Evolutionary conservation across 2,888 invertebrate genomes (phyloP).

Genomic region (Bibio marci): DNA sequence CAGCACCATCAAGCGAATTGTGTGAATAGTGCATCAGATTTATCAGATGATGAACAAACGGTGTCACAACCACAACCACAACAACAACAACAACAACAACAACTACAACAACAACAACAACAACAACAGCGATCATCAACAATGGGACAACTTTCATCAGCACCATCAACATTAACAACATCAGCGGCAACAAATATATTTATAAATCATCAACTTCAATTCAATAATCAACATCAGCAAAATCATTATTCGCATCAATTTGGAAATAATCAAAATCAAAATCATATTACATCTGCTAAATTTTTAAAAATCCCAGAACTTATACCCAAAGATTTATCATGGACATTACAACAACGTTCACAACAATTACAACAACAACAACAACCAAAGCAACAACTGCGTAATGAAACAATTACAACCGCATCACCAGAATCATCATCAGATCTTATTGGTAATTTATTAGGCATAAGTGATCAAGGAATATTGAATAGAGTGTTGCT

Average conservation of each 20-base stretch:
- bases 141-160: too few species aligned
- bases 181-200: too few species aligned
- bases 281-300: not conserved
- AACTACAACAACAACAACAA: not conserved
- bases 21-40: constrained; percentile 24
- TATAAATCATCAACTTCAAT: too few species aligned
- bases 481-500: constrained; percentile 70
- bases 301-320: constrained; percentile 6
- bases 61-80: constrained; percentile 13
- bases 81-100: not conserved
- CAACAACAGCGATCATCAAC: not conserved
- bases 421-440: constrained; percentile 35
- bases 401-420: constrained; percentile 14
- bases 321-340: constrained; percentile 5
- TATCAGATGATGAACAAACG: constrained; percentile 27
- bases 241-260: too few species aligned
- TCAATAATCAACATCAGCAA: too few species aligned
- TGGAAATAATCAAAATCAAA: not conserved
- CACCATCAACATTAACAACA: too few species aligned
- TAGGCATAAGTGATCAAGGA: constrained; percentile 73
- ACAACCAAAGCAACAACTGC: constrained; percentile 32
- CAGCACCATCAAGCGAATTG: constrained; percentile 9
- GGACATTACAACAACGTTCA: too few species aligned
- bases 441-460: constrained; percentile 74
- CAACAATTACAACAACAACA: constrained; percentile 4